Conservation (phyloP, 2,888 invertebrate species). For the Stenodera caucasica region DNA sequence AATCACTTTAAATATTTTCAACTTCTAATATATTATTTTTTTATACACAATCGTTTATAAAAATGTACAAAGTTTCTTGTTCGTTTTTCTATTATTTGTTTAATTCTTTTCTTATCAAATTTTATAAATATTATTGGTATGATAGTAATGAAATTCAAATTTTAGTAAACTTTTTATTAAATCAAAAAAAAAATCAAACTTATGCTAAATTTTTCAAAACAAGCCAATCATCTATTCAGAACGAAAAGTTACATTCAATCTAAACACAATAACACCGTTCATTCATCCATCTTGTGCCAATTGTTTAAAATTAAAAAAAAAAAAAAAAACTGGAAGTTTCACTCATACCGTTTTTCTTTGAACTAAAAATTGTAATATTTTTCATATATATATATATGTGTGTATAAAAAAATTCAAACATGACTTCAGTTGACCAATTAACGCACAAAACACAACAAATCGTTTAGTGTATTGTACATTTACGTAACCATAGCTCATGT, state of each 20-base stretch:
- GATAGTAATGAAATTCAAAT: conserved; percentile 10
- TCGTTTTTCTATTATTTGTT: no score
- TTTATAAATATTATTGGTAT: no score
- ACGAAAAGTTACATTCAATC: conserved; percentile 29
- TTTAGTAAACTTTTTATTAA: conserved; percentile 14
- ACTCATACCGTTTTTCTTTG: no score
- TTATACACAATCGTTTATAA: conserved; percentile 32
- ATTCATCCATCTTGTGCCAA: conserved; percentile 18
- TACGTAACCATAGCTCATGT: background rate
- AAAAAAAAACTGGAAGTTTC: background rate
- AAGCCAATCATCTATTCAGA: conserved; percentile 39
- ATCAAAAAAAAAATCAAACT: conserved; percentile 15
- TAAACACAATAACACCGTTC: conserved; percentile 28
- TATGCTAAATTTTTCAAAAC: conserved; percentile 23
- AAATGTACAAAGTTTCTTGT: conserved; percentile 33
- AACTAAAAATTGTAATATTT: conserved; percentile 4
- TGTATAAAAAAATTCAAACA: background rate
- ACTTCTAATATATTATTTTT: conserved; percentile 24
- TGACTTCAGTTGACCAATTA: background rate
- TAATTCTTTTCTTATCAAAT: conserved; percentile 21
- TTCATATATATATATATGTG: background rate
- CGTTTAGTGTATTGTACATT: conserved; percentile 12
- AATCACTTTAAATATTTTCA: conserved; percentile 23
- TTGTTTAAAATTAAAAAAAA: background rate
- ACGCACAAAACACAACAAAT: conserved; percentile 17